Base-by-base conservation (phyloP, 2,888 invertebrate species). In the Drosophila barbarae region DNA sequence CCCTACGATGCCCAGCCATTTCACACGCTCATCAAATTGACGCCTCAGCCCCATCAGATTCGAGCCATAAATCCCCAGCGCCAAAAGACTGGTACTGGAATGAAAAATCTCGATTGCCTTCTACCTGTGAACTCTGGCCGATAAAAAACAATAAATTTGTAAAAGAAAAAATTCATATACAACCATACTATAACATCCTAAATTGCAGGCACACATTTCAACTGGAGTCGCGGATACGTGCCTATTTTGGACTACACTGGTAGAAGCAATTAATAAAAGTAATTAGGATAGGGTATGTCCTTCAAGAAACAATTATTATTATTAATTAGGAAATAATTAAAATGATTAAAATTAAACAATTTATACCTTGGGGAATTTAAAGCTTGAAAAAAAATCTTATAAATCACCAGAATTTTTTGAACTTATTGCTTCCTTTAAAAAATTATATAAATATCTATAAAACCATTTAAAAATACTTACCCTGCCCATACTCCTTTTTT, bases 61-160 rank as follows among this genome's bases (percentile, higher is more conserved):
- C 15, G 18, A 56, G 64, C 46, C 49, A 71, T 68, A 71, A 74
- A 72, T 63, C 38, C 38, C 35, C 65, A 63, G 63, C 63, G 56
- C 50, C 36, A 49, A 63, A 68, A 68, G 65, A 72, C 64, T 69
- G 58, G 60, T 77, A 77, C 58, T 50, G 35, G 57, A 64, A 70
- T 73, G 61, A 68, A 69, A 68, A 64, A 66, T 56, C 60, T 60
- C 59, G 26, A 55, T 70, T 53, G 18, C 58, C 60, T 54, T 60
- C 53, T 54, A 76, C 58, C 72, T 76, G 75, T 74, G 76, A 76
- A 69, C 65, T 73, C 54, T 56, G 69, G 49, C 55, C 70, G 70
- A 72, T 78, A 76, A 81, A 78, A 79, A 76, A 79, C 76, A 80
- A 81, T 81, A 81, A 81, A 81, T 79, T 71, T 75, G 56, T 64